Conservation (phyloP, 2,797 vertebrate species). For the Bucorvus abyssinicus region DNA sequence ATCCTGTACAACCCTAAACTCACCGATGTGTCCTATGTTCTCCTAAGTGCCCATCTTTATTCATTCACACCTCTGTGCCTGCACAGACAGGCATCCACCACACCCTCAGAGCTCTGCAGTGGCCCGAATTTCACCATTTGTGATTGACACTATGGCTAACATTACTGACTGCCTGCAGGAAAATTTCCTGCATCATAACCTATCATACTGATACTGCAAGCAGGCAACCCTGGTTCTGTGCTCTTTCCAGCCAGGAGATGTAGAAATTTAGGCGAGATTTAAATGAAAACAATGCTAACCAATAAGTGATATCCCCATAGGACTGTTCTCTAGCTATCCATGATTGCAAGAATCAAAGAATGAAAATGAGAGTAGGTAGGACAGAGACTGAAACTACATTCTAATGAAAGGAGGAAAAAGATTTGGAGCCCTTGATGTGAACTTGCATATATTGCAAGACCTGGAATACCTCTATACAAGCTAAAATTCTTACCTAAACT, state of each 20-base stretch:
- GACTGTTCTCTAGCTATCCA: neutral
- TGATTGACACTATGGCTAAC: neutral
- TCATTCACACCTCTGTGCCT: neutral
- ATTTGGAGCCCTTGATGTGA: neutral
- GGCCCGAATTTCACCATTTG: neutral
- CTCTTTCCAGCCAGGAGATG: neutral
- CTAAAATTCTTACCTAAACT: neutral
- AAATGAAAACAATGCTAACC: neutral
- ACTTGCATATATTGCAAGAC: neutral
- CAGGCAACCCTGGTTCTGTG: neutral
- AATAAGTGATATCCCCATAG: neutral
- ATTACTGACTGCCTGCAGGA: neutral
- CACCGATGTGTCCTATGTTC: rapidly evolving
- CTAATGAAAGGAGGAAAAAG: neutral
- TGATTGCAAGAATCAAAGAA: neutral
- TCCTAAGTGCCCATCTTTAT: neutral
- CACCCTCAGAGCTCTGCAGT: neutral
- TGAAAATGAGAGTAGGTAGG: neutral
- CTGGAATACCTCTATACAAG: neutral
- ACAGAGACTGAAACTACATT: neutral
- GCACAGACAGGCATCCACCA: neutral
- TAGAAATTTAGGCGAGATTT: neutral
- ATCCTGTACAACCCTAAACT: neutral
- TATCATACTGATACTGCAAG: neutral
- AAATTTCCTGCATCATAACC: neutral